Percentiles rank a stretch among this genome's conserved stretches.
phyloP scores from a whole-genome alignment of 2,797 vertebrate species.

The Tangara arthus region DNA sequence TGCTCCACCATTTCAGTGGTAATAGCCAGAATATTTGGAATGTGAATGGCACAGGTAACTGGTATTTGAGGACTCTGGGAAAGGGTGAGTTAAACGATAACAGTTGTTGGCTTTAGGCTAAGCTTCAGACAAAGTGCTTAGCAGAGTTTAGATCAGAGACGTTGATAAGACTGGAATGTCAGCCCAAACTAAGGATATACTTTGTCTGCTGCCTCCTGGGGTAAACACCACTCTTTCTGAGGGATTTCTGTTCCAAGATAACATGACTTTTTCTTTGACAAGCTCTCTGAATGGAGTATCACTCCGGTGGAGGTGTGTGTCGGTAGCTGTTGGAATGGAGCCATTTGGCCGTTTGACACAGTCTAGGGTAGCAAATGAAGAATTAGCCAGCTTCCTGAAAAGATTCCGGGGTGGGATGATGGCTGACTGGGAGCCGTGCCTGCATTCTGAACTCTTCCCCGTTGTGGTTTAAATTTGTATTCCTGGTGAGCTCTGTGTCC shows the following conservation, averaged over 20 bases:
- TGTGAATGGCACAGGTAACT: not conserved
- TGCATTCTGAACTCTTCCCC: not conserved
- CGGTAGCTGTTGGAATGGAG: not conserved
- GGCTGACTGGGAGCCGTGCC: not conserved
- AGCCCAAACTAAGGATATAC: not conserved
- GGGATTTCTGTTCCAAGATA: not conserved
- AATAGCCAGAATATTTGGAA: not conserved
- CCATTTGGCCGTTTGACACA: not conserved
- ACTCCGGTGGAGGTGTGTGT: not conserved
- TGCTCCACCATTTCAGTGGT: not conserved
- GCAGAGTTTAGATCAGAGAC: slow-evolving; percentile 18
- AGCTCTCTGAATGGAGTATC: not conserved
- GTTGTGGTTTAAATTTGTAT: not conserved
- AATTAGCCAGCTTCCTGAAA: not conserved
- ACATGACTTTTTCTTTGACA: not conserved
- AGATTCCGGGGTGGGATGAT: not conserved
- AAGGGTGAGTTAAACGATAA: not conserved
- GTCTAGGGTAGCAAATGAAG: not conserved
- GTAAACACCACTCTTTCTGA: not conserved
- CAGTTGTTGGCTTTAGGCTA: not conserved
- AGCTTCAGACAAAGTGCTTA: slow-evolving; percentile 2
- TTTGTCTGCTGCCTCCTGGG: not conserved
- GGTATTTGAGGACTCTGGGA: not conserved
- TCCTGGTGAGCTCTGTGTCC: not conserved
- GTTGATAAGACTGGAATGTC: slow-evolving; percentile 37